phyloP scores from a whole-genome alignment of 2,113 vertebrate species.

The Rhea pennata region DNA sequence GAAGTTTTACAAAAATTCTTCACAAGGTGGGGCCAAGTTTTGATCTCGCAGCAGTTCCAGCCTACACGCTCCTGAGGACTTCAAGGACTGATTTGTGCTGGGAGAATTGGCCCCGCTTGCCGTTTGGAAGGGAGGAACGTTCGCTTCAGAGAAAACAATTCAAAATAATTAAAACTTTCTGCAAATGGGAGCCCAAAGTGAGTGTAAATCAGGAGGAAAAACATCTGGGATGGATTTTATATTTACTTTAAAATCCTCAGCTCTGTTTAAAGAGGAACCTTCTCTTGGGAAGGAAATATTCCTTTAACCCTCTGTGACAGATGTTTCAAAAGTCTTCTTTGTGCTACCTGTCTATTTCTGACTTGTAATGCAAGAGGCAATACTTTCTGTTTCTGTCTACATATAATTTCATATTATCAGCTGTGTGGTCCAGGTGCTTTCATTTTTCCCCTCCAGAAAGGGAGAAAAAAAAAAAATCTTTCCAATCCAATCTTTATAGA shows the following conservation, averaged over 20 bases:
- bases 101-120: neutral
- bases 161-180: neutral
- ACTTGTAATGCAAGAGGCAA: neutral
- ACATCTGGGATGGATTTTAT: neutral
- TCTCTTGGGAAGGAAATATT: neutral
- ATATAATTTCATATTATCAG: neutral
- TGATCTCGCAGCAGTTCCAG: neutral
- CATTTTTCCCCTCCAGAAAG: neutral
- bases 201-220: neutral
- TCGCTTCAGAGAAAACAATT: neutral
- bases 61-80: rapidly evolving
- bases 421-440: constrained; percentile 25
- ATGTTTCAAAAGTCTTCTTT: neutral
- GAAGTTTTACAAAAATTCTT: neutral
- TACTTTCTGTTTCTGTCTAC: constrained; percentile 15
- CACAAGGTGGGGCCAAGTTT: rapidly evolving
- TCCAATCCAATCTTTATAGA: constrained; percentile 35
- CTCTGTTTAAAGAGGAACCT: neutral
- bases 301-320: neutral
- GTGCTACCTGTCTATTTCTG: neutral
- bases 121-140: neutral
- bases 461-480: neutral
- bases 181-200: rapidly evolving
- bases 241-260: neutral
- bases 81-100: neutral